These are phyloP conservation scores for Callospermophilus lateralis DNA, from an alignment of 2,113 vertebrate genomes.

Conservation along the genomic window DNA sequence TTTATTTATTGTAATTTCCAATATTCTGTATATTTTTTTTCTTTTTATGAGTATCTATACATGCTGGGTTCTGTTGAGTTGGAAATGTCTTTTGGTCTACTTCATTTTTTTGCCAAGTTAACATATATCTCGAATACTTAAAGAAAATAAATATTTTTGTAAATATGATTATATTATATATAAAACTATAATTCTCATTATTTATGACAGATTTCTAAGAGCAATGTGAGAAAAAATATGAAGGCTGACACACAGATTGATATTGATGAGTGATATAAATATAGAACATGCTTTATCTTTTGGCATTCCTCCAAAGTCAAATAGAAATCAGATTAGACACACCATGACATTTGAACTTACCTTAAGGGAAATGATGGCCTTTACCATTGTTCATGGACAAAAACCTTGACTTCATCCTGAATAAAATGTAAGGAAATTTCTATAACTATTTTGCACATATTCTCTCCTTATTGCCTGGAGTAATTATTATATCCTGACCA, in stretches of 20 bases:
- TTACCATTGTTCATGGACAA: neutral
- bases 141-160: neutral
- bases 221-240: neutral
- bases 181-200: neutral
- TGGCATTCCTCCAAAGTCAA: neutral
- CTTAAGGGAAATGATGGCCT: neutral
- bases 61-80: neutral
- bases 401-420: neutral
- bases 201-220: neutral
- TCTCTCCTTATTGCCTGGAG: neutral
- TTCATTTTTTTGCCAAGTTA: neutral
- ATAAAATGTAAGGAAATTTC: neutral
- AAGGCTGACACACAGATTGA: neutral
- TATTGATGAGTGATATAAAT: neutral
- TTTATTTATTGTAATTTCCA: neutral
- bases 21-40: neutral
- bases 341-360: conserved; percentile 41
- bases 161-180: neutral
- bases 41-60: neutral
- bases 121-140: neutral
- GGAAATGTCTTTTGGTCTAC: neutral
- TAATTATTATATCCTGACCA: conserved; percentile 15
- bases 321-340: conserved; percentile 26
- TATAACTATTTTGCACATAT: neutral
- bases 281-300: neutral